These are phyloP conservation scores for Perdix hodgsoniae DNA, from an alignment of 2,797 vertebrate genomes.

Conservation along the genomic window DNA sequence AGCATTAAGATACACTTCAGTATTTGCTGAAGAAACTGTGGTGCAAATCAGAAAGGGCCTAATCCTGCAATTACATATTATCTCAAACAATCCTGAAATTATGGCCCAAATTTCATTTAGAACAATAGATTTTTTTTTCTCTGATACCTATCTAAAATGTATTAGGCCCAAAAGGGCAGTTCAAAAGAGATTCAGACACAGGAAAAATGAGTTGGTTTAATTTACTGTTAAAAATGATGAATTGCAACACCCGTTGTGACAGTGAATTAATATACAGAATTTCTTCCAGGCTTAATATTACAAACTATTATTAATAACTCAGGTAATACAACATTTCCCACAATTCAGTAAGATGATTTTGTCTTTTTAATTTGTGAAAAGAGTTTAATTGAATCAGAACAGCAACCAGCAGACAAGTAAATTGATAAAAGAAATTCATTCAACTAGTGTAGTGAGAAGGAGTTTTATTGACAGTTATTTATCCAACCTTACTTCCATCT, in stretches of 20 bases:
- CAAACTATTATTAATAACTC: constrained; percentile 2
- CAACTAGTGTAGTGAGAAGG: background rate
- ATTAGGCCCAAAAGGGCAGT: background rate
- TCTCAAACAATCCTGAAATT: background rate
- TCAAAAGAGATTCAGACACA: background rate
- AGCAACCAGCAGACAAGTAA: constrained; percentile 37
- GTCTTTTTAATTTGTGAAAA: constrained; percentile 39
- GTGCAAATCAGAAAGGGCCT: background rate
- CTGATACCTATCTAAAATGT: background rate
- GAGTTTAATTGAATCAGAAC: constrained; percentile 17
- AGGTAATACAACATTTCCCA: background rate
- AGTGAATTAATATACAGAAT: background rate
- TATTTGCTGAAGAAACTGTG: background rate
- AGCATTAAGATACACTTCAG: background rate
- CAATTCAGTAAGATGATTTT: background rate
- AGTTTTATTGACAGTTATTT: constrained; percentile 5
- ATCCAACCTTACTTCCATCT: background rate
- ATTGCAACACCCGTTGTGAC: background rate
- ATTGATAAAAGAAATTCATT: constrained; percentile 34
- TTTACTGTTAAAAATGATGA: background rate
- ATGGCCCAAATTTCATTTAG: background rate
- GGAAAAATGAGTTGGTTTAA: background rate
- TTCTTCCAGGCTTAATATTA: constrained; percentile 15
- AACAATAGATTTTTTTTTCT: background rate
- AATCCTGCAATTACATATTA: background rate